A percentile compares a stretch with the other conserved stretches of the same genome.
Evolutionary conservation across 2,113 vertebrate genomes (phyloP).

Genomic region (Phalacrocorax brasilianus): DNA sequence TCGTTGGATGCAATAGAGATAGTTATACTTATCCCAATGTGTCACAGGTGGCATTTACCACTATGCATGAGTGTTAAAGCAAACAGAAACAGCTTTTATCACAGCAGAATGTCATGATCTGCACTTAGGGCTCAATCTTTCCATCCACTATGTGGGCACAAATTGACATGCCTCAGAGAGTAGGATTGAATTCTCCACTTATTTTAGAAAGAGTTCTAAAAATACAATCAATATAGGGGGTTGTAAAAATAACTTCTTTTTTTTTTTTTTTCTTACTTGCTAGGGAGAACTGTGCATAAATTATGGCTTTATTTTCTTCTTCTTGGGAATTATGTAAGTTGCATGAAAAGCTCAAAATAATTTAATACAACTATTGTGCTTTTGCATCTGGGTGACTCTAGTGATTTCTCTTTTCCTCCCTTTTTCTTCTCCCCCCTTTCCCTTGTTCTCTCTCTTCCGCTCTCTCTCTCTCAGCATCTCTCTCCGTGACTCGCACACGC

Average conservation of each 20-base stretch:
- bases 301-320: slow-evolving; percentile 48
- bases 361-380: neutral
- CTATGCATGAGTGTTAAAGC: slow-evolving; percentile 58
- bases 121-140: slow-evolving; percentile 69
- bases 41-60: slow-evolving; percentile 57
- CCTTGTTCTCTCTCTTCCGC: neutral
- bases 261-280: slow-evolving; percentile 36
- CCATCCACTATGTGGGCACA: slow-evolving; percentile 59
- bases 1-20: neutral
- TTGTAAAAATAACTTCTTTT: slow-evolving; percentile 48
- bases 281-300: slow-evolving; percentile 45
- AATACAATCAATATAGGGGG: slow-evolving; percentile 53
- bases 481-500: neutral
- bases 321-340: slow-evolving; percentile 36
- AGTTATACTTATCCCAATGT: slow-evolving; percentile 39
- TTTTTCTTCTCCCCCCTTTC: neutral
- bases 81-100: slow-evolving; percentile 75
- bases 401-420: neutral
- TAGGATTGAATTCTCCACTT: slow-evolving; percentile 55
- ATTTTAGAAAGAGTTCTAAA: slow-evolving; percentile 70
- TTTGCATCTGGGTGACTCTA: neutral
- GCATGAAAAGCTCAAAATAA: slow-evolving; percentile 2
- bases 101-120: slow-evolving; percentile 70
- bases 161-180: slow-evolving; percentile 66
- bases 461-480: neutral